These are phyloP conservation scores for Drosophila lowei DNA, from an alignment of 1,140 invertebrate genomes.

Conservation along the genomic window DNA sequence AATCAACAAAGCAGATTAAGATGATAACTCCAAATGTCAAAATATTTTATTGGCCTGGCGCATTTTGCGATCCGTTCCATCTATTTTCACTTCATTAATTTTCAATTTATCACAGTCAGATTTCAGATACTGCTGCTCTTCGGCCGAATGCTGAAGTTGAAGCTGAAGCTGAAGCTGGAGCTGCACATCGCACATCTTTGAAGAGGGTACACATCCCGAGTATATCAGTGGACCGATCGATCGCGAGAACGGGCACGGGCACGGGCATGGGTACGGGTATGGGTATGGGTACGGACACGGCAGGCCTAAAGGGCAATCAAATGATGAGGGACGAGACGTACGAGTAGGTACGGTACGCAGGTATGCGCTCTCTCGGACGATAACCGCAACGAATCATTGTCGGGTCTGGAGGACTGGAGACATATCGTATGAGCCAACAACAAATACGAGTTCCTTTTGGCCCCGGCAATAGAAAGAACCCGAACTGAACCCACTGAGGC, in stretches of 20 bases:
- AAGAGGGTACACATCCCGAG: conserved; percentile 56
- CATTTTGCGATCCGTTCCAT: conserved; percentile 83
- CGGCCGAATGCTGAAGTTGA: conserved; percentile 3
- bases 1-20: conserved; percentile 83
- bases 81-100: conserved; percentile 83
- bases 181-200: conserved; percentile 46
- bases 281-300: conserved; percentile 26
- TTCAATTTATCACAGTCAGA: conserved; percentile 83
- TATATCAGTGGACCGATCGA: conserved; percentile 72
- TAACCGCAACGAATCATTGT: conserved; percentile 63
- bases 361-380: conserved; percentile 58
- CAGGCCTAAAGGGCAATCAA: conserved; percentile 54
- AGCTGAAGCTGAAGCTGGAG: background rate
- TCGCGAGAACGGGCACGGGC: conserved; percentile 26
- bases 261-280: too few relatives aligned
- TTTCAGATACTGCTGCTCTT: conserved; percentile 69
- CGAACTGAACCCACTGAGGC: background rate
- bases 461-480: conserved; percentile 3
- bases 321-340: conserved; percentile 53
- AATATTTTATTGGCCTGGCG: conserved; percentile 83
- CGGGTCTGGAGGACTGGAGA: conserved; percentile 10
- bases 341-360: conserved; percentile 37
- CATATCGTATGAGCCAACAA: background rate
- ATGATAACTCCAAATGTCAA: conserved; percentile 83
- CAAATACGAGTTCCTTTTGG: background rate